phyloP scores from a whole-genome alignment of 2,888 invertebrate species.

The Teleogryllus oceanicus region DNA sequence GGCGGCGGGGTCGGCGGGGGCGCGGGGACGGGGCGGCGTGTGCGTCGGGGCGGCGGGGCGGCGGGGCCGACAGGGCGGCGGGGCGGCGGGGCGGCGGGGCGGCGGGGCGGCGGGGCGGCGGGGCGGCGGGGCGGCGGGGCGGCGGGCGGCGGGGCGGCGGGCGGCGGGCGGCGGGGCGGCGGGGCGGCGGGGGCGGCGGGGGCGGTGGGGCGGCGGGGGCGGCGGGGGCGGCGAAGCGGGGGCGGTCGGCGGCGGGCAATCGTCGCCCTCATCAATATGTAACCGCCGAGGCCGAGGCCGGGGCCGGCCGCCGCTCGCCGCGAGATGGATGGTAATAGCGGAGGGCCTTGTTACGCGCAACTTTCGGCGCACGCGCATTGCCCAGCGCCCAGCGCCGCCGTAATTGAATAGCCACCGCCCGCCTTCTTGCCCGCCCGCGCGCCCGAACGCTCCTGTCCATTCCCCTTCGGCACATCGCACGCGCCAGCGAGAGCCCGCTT shows the following conservation, averaged over 20 bases:
- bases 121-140: neutral
- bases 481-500: neutral
- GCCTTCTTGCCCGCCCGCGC: neutral
- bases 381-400: neutral
- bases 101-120: neutral
- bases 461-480: neutral
- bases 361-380: neutral
- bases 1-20: neutral
- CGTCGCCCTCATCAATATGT: conserved; percentile 1
- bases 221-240: neutral
- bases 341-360: neutral
- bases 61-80: neutral
- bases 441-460: neutral
- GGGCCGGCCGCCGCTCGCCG: neutral
- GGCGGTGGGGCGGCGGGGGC: neutral
- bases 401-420: neutral
- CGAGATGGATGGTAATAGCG: neutral
- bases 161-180: neutral
- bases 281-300: neutral
- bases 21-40: neutral
- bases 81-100: too few relatives aligned
- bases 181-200: too few relatives aligned
- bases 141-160: neutral
- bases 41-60: neutral
- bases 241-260: neutral